phyloP scores from a whole-genome alignment of 2,113 vertebrate genomes.

The Chroicocephalus ridibundus region DNA sequence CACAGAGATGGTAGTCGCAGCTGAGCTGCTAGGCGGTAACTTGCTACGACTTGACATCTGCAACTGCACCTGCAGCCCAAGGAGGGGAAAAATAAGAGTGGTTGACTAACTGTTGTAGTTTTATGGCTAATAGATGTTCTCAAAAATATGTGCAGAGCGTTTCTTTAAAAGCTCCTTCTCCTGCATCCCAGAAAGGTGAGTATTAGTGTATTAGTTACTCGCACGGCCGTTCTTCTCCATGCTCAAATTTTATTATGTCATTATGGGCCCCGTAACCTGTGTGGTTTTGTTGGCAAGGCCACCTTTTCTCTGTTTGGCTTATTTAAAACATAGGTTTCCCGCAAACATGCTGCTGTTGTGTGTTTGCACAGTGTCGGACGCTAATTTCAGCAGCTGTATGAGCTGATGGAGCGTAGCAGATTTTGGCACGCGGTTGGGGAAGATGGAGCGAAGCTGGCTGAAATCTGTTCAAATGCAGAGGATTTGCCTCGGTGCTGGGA shows the following conservation, averaged over 20 bases:
- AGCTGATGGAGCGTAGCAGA: accelerated
- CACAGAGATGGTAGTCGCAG: neutral
- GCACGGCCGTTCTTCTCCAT: accelerated
- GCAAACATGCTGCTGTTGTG: neutral
- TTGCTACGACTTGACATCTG: neutral
- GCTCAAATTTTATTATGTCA: neutral
- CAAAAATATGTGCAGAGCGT: accelerated
- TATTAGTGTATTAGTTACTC: neutral
- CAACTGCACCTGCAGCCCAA: neutral
- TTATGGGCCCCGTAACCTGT: neutral
- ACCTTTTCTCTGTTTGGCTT: neutral
- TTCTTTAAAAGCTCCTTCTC: neutral
- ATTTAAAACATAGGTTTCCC: neutral
- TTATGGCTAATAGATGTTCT: neutral
- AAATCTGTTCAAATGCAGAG: neutral
- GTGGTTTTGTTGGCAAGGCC: neutral
- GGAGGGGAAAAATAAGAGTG: neutral
- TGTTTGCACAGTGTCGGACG: neutral
- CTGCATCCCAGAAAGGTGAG: neutral
- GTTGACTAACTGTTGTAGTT: neutral
- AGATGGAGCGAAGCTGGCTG: neutral
- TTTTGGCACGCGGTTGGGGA: neutral
- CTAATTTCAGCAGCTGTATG: accelerated
- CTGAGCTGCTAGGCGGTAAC: neutral
- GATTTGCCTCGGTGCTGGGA: neutral